Percentiles rank a stretch among this genome's conserved stretches.
phyloP scores from a whole-genome alignment of 2,797 vertebrate species.

The Falco novaeseelandiae region DNA sequence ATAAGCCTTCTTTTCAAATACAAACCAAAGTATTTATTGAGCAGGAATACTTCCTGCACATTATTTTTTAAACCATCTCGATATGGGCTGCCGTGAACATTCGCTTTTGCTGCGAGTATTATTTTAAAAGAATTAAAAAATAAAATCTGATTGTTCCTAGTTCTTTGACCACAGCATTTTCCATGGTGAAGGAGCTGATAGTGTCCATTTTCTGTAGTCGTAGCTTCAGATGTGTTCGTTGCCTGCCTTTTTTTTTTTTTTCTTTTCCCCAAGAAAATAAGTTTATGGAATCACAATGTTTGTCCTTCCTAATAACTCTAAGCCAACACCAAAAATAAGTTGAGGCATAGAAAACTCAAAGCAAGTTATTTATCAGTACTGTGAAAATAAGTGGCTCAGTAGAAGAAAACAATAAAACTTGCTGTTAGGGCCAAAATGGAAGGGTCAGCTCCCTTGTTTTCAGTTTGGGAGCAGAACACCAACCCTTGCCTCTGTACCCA shows the following conservation, averaged over 20 bases:
- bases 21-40: background rate
- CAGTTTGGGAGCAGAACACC: background rate
- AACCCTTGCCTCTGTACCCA: accelerated
- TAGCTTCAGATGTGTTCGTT: background rate
- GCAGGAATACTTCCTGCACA: background rate
- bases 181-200: background rate
- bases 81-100: background rate
- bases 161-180: background rate
- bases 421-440: background rate
- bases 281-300: background rate
- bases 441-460: accelerated
- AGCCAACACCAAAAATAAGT: background rate
- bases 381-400: background rate
- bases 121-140: background rate
- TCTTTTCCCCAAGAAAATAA: background rate
- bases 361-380: background rate
- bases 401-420: background rate
- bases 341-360: background rate
- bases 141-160: background rate
- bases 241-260: no score
- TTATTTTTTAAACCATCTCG: background rate
- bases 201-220: background rate
- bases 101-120: background rate
- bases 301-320: background rate
- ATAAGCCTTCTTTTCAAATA: background rate